Evolutionary conservation across 2,888 invertebrate species (phyloP).

Genomic region (Oscheius sp.): DNA sequence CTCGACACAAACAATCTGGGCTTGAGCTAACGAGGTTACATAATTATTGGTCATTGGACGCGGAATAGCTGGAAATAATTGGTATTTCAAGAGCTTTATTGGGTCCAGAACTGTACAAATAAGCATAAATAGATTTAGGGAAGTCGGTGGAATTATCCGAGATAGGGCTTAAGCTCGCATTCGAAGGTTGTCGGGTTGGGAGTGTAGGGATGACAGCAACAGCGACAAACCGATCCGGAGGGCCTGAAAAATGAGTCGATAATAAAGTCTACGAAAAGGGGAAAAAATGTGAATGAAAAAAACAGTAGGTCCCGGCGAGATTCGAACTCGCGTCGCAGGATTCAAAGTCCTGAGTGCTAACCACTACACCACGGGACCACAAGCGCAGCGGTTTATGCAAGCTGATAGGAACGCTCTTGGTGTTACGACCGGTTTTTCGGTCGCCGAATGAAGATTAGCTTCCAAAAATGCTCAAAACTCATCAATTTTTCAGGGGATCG

Average conservation of each 20-base stretch:
- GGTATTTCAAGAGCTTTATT: neutral
- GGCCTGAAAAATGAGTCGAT: slow-evolving; percentile 54
- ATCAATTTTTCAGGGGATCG: too few relatives aligned
- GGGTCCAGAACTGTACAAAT: neutral
- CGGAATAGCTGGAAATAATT: neutral
- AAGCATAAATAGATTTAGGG: too few relatives aligned
- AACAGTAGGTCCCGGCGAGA: slow-evolving; percentile 29
- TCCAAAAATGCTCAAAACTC: too few relatives aligned
- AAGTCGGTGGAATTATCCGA: slow-evolving; percentile 40
- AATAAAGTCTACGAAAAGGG: neutral
- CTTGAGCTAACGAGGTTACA: too few relatives aligned
- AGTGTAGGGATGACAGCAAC: slow-evolving; percentile 71
- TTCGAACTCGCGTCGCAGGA: slow-evolving; percentile 47
- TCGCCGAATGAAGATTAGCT: too few relatives aligned
- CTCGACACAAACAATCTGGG: too few relatives aligned
- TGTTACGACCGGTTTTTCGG: too few relatives aligned
- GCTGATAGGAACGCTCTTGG: too few relatives aligned
- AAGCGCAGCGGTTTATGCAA: too few relatives aligned
- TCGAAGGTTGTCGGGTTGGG: slow-evolving; percentile 71
- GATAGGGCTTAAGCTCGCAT: slow-evolving; percentile 67
- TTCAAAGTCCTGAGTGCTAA: slow-evolving; percentile 56
- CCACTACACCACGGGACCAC: slow-evolving; percentile 76
- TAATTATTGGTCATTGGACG: too few relatives aligned
- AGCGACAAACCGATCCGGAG: slow-evolving; percentile 67
- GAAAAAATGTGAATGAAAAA: neutral